Percentiles rank a stretch among this genome's conserved stretches.
Conservation (phyloP, 1,140 invertebrate species). For the Bactericera cockerelli region DNA sequence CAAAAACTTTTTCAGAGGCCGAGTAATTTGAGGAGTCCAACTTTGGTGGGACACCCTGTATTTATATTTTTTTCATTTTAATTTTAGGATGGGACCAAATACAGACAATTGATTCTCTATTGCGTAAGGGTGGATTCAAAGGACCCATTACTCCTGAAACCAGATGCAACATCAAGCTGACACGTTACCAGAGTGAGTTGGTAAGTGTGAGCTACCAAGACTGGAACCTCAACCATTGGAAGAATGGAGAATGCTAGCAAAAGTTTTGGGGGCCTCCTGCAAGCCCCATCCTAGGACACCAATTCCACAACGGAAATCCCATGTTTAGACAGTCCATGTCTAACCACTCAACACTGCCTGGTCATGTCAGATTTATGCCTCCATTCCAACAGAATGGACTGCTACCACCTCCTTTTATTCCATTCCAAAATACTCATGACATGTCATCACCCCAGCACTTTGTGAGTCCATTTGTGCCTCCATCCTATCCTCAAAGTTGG, state of each 20-base stretch:
- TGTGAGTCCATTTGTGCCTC: conserved; percentile 7
- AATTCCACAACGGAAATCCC: neutral
- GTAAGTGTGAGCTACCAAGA: conserved; percentile 69
- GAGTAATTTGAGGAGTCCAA: too few relatives aligned
- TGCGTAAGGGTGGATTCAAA: conserved; percentile 93
- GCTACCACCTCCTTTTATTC: conserved; percentile 2
- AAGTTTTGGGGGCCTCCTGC: conserved; percentile 21
- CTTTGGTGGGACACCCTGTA: neutral
- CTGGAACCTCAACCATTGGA: conserved; percentile 49
- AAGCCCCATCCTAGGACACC: conserved; percentile 11
- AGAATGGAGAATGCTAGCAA: conserved; percentile 41
- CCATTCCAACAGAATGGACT: conserved; percentile 1
- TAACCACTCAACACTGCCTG: neutral
- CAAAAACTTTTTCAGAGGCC: too few relatives aligned
- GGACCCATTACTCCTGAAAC: conserved; percentile 76
- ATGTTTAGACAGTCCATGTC: conserved; percentile 4
- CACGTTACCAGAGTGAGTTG: conserved; percentile 85
- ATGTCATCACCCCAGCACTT: neutral
- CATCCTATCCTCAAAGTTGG: neutral
- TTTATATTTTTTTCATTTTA: conserved; percentile 6
- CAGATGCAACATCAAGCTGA: conserved; percentile 76
- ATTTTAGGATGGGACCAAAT: conserved; percentile 79
- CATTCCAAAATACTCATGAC: neutral
- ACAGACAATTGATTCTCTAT: conserved; percentile 92
- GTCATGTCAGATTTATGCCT: neutral